Conservation (phyloP, 1,140 invertebrate genomes). For the Diplogasteroides magnus region DNA sequence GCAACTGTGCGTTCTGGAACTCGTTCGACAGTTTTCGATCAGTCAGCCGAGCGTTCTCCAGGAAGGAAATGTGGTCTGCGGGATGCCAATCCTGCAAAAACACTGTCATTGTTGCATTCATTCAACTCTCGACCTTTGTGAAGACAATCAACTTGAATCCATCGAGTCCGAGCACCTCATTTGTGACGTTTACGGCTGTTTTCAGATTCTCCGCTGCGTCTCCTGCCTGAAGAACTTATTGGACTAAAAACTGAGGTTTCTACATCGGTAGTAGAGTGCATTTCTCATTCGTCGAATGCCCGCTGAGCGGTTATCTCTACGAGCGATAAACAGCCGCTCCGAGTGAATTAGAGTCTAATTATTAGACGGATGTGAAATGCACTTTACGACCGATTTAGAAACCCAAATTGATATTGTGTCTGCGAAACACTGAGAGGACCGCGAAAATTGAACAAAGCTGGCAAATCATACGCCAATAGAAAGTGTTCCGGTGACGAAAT, state of each 20-base stretch:
- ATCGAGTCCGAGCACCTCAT: slow-evolving; percentile 74
- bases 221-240: slow-evolving; percentile 37
- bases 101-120: slow-evolving; percentile 56
- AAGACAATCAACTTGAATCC: slow-evolving; percentile 88
- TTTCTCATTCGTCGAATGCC: no score
- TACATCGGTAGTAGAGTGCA: no score
- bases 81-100: slow-evolving; percentile 80
- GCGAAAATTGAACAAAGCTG: no score
- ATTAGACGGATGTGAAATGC: no score
- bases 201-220: slow-evolving; percentile 39
- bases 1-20: slow-evolving; percentile 68
- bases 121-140: no score
- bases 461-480: slow-evolving; percentile 66
- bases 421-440: no score
- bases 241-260: no score
- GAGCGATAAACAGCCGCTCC: no score
- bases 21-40: slow-evolving; percentile 75
- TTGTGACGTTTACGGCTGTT: slow-evolving; percentile 71
- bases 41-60: slow-evolving; percentile 42
- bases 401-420: no score
- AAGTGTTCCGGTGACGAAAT: slow-evolving; percentile 89
- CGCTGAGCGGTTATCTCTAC: no score
- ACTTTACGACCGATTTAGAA: no score
- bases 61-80: slow-evolving; percentile 86
- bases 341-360: no score